Conservation (phyloP, 2,113 vertebrate genomes). For the Craseonycteris thonglongyai region DNA sequence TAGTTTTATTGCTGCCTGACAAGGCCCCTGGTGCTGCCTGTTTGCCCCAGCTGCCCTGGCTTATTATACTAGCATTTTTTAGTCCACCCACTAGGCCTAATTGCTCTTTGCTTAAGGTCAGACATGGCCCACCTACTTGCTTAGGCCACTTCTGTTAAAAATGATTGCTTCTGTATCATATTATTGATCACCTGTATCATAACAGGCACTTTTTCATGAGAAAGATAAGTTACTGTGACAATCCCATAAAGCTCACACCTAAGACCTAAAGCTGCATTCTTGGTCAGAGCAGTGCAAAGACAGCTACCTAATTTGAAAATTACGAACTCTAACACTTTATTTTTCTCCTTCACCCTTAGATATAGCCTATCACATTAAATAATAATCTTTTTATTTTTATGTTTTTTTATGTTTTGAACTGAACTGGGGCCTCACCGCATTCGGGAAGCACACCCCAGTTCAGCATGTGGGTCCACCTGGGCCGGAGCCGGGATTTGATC, state of each 20-base stretch:
- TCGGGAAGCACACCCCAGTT: too few relatives aligned
- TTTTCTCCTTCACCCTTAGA: not conserved
- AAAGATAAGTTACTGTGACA: not conserved
- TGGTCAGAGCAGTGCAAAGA: not conserved
- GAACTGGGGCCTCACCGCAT: too few relatives aligned
- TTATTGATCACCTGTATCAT: not conserved
- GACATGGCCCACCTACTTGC: not conserved
- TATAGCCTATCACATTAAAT: not conserved
- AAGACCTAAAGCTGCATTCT: not conserved
- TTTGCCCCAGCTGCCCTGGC: not conserved
- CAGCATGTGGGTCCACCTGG: too few relatives aligned
- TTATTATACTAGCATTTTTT: not conserved
- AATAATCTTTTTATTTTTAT: too few relatives aligned
- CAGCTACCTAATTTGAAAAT: not conserved
- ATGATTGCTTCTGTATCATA: not conserved
- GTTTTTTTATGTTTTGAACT: too few relatives aligned
- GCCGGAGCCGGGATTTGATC: too few relatives aligned
- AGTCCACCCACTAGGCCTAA: not conserved
- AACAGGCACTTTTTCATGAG: not conserved
- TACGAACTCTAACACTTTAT: not conserved
- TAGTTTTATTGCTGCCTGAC: not conserved
- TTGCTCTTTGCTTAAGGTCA: conserved; percentile 40
- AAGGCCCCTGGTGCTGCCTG: not conserved
- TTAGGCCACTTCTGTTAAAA: not conserved
- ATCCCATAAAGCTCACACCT: not conserved